Percentiles rank a stretch among this genome's conserved stretches.
These are phyloP conservation scores for Dermatemys mawii DNA, from an alignment of 2,113 vertebrate species.

Conservation along the genomic window DNA sequence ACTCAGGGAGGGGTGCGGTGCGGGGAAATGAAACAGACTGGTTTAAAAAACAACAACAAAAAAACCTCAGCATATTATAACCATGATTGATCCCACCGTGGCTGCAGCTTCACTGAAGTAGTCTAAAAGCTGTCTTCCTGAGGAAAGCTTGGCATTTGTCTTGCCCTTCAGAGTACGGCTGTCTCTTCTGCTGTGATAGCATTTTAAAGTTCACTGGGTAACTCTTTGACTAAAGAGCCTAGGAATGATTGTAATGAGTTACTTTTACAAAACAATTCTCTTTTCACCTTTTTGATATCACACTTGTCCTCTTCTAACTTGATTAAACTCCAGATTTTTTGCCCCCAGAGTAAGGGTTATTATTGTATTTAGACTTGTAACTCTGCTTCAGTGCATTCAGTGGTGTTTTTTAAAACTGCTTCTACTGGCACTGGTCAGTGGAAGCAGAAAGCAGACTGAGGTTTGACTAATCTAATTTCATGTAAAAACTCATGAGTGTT, in stretches of 20 bases:
- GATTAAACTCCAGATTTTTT: background rate
- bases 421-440: background rate
- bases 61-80: background rate
- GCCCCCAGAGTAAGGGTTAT: background rate
- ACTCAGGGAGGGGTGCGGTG: accelerated
- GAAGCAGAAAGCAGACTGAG: background rate
- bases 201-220: background rate
- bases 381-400: background rate
- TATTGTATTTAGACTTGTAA: background rate
- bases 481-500: background rate
- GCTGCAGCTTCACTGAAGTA: background rate
- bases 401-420: background rate
- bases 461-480: background rate
- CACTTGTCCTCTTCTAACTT: background rate
- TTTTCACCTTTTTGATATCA: background rate
- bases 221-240: background rate
- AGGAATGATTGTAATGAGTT: too few relatives aligned
- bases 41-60: background rate
- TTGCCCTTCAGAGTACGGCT: background rate
- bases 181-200: background rate
- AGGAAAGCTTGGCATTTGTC: background rate
- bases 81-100: background rate
- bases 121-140: background rate
- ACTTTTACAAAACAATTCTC: background rate
- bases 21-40: background rate